Conservation (phyloP, 2,888 invertebrate genomes). For the Folsomia manolachei region DNA sequence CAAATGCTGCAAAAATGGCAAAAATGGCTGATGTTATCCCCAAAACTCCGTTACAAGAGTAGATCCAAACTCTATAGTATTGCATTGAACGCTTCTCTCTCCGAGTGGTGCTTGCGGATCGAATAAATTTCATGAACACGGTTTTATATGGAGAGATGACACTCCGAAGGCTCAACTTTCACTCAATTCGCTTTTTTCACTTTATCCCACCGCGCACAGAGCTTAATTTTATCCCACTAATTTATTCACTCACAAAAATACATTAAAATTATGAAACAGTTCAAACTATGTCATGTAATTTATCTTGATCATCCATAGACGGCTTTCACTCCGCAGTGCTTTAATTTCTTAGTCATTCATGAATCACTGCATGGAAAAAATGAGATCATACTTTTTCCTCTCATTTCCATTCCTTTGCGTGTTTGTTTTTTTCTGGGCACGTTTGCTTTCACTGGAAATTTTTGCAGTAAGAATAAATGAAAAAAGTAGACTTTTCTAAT, state of each 20-base stretch:
- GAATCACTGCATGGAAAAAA: neutral
- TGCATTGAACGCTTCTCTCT: constrained; percentile 15
- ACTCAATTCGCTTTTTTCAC: neutral
- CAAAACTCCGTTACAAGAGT: constrained; percentile 84
- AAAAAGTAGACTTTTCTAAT: too few relatives aligned
- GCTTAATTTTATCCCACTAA: neutral
- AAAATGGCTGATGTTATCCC: constrained; percentile 78
- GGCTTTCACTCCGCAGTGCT: neutral
- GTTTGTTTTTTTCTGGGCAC: neutral
- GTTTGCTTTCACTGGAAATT: too few relatives aligned
- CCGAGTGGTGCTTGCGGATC: neutral
- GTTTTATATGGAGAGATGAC: neutral
- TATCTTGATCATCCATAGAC: neutral
- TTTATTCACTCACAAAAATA: neutral
- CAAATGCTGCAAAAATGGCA: constrained; percentile 67
- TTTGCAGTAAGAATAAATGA: too few relatives aligned
- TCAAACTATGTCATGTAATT: neutral
- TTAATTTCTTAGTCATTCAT: too few relatives aligned
- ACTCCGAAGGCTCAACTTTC: neutral
- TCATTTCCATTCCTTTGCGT: neutral
- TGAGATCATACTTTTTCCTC: neutral
- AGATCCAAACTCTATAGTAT: constrained; percentile 72
- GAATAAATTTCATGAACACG: constrained; percentile 5
- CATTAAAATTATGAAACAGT: neutral
- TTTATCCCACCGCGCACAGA: neutral